These are phyloP conservation scores for Xestia xanthographa DNA, from an alignment of 2,888 invertebrate genomes.

Conservation along the genomic window DNA sequence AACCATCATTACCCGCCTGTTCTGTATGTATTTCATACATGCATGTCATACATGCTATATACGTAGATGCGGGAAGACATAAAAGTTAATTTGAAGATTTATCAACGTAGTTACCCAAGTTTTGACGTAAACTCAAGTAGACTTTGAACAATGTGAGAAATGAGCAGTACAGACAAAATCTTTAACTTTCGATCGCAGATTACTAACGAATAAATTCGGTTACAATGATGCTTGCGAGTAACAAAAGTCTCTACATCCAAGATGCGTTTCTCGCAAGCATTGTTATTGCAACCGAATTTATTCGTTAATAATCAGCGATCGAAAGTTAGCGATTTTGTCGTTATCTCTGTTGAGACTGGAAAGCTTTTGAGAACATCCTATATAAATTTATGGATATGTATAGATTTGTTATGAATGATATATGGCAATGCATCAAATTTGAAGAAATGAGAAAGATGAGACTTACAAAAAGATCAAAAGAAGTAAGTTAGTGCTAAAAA, in stretches of 20 bases:
- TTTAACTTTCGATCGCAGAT: too few relatives aligned
- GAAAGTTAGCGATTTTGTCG: too few relatives aligned
- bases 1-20: background rate
- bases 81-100: slow-evolving; percentile 64
- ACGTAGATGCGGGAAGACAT: slow-evolving; percentile 49
- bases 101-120: slow-evolving; percentile 59
- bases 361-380: slow-evolving; percentile 18
- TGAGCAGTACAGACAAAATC: too few relatives aligned
- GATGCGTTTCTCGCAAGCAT: too few relatives aligned
- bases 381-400: background rate
- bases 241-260: too few relatives aligned
- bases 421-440: background rate
- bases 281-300: too few relatives aligned
- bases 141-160: slow-evolving; percentile 40
- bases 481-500: background rate
- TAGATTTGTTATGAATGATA: background rate
- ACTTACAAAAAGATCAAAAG: background rate
- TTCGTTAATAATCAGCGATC: too few relatives aligned
- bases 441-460: background rate
- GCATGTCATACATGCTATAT: too few relatives aligned
- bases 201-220: too few relatives aligned
- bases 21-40: slow-evolving; percentile 25
- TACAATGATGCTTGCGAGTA: too few relatives aligned
- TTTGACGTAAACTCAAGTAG: slow-evolving; percentile 51
- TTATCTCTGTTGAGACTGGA: too few relatives aligned